Evolutionary conservation across 2,888 invertebrate species (phyloP).

Genomic region (Clanis bilineata): DNA sequence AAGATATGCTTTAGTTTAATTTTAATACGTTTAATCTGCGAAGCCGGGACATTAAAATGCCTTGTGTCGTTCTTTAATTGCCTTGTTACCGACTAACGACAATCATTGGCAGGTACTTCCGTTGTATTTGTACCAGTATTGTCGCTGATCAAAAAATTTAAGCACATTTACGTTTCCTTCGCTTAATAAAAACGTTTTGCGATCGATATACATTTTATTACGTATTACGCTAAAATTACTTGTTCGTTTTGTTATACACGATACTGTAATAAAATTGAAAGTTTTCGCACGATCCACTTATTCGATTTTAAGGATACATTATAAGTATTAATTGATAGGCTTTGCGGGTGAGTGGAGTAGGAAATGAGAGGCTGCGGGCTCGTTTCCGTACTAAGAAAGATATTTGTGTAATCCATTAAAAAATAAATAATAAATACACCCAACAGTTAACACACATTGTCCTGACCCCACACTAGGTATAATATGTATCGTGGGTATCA

Average conservation of each 20-base stretch:
- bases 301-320: slow-evolving; percentile 10
- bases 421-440: too few species aligned
- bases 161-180: slow-evolving; percentile 42
- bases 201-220: neutral
- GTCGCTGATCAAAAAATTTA: slow-evolving; percentile 10
- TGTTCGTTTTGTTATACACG: neutral
- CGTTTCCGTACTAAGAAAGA: too few species aligned
- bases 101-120: slow-evolving; percentile 39
- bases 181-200: slow-evolving; percentile 27
- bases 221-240: neutral
- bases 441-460: too few species aligned
- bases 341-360: too few species aligned
- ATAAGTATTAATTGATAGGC: too few species aligned
- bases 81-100: slow-evolving; percentile 39
- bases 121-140: slow-evolving; percentile 17
- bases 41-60: slow-evolving; percentile 33
- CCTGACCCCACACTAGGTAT: too few species aligned
- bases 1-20: slow-evolving; percentile 9
- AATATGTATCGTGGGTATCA: too few species aligned
- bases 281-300: slow-evolving; percentile 19
- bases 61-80: slow-evolving; percentile 42
- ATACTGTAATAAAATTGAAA: slow-evolving; percentile 15
- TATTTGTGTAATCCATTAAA: too few species aligned
- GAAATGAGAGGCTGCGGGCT: too few species aligned
- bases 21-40: slow-evolving; percentile 31